A percentile compares a stretch with the other conserved stretches of the same genome.
Evolutionary conservation across 2,113 vertebrate species (phyloP).

Genomic region (Indri indri): DNA sequence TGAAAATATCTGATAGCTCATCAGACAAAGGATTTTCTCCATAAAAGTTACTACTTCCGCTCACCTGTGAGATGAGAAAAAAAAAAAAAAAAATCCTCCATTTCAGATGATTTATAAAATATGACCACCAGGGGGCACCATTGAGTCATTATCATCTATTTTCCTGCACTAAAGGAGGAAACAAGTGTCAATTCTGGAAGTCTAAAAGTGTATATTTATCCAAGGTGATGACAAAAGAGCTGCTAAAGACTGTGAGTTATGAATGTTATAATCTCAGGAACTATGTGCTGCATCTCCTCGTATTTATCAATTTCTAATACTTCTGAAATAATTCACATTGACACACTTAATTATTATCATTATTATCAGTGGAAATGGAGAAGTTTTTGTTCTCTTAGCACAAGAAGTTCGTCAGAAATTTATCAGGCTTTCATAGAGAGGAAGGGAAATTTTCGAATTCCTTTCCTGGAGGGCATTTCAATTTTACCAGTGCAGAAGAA

Average conservation of each 20-base stretch:
- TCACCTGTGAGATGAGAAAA: neutral
- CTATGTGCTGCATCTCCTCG: neutral
- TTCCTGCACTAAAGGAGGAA: neutral
- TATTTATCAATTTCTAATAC: neutral
- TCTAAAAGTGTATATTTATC: neutral
- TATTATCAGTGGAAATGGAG: neutral
- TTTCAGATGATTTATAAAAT: neutral
- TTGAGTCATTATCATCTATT: neutral
- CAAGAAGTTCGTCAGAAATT: neutral
- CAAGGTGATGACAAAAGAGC: neutral
- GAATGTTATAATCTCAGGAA: neutral
- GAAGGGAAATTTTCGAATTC: neutral
- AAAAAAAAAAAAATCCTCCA: neutral
- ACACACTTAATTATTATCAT: neutral
- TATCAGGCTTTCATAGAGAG: neutral
- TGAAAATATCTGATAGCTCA: neutral
- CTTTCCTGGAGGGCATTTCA: neutral
- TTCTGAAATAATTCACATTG: neutral
- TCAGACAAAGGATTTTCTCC: neutral
- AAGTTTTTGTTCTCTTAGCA: neutral
- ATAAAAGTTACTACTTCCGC: neutral
- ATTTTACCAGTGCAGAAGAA: neutral
- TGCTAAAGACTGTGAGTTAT: neutral
- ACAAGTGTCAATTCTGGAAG: neutral
- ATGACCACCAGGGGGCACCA: constrained; percentile 61